Conservation (phyloP, 2,888 invertebrate species). For the Polyommatus icarus region DNA sequence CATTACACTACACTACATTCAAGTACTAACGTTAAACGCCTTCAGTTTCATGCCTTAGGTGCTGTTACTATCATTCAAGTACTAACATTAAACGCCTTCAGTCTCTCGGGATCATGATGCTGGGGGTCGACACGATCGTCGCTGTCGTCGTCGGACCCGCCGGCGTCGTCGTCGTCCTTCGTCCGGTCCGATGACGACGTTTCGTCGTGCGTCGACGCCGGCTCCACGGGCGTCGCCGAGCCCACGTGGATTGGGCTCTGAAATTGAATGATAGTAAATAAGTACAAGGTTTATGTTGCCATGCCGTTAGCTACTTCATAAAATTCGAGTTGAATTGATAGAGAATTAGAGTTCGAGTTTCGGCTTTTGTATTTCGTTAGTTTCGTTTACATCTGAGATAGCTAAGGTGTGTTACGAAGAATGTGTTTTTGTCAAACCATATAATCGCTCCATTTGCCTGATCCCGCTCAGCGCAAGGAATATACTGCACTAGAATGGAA, state of each 20-base stretch:
- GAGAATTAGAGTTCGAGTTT: no score
- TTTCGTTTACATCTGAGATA: no score
- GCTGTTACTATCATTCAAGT: background rate
- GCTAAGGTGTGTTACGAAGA: no score
- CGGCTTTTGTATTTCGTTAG: no score
- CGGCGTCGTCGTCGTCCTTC: constrained; percentile 86
- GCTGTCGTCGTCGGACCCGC: constrained; percentile 89
- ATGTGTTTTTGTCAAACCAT: no score
- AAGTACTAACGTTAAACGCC: constrained; percentile 92
- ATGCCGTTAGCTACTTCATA: background rate
- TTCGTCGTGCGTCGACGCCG: constrained; percentile 89
- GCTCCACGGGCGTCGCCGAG: constrained; percentile 68
- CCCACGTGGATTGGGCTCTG: constrained; percentile 85
- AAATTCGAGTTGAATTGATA: background rate
- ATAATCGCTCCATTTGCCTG: no score
- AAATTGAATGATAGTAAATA: constrained; percentile 2
- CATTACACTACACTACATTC: no score
- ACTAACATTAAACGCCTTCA: constrained; percentile 97
- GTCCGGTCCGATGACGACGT: constrained; percentile 93
- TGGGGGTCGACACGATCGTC: constrained; percentile 95
- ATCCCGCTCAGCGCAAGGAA: no score
- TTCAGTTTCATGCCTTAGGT: constrained; percentile 89
- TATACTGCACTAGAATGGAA: no score
- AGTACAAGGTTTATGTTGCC: background rate
- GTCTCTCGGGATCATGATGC: constrained; percentile 93